Evolutionary conservation across 1,140 invertebrate species (phyloP), one percentile per base, ranked within the genome.

Genomic region (Brachionus asplanchnoidis): DNA sequence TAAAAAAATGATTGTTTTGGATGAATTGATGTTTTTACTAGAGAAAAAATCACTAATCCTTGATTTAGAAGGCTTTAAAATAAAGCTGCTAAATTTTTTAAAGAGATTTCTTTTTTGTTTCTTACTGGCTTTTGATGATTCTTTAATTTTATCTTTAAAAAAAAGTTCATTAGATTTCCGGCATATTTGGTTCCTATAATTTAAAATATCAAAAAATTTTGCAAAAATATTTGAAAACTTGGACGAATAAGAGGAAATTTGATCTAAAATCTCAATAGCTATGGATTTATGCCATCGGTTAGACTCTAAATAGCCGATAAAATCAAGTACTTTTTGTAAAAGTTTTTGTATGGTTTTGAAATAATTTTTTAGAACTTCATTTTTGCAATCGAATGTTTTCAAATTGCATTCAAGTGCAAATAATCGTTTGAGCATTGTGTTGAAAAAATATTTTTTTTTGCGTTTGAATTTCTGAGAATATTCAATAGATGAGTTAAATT

Each of bases 361-460:
- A 77, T 50, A 77, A 9, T 12, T 9, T 46, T 12, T 77, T 12
- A 28, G 1, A 3, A 23, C 50, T 14, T 77, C 73, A 50, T 77
- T 77, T 77, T 50, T 50, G 9, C 32, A 11, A 20, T 26, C 17
- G 12, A 50, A 9, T 46, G 20, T 9, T 46, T 50, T 77, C 4
- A 77, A 9, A 23, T 20, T 42, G 5, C 17, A 20, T 17, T 50
- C 26, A 12, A 77, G n/a, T 3, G 20, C 11, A 12, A 50, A 3
- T 6, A 77, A 36, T 9, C 73, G n/a, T 8, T 50, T 77, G 26
- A 77, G 50, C 26, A 77, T 46, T 46, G 20, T 77, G 6, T 77
- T 50, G 26, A 77, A 77, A 50, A 77, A 77, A 46, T 26, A 77
- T 50, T 50, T 50, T 77, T 8, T 26, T 77, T 77, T 77, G 7